phyloP scores from a whole-genome alignment of 2,888 invertebrate species.

The Thera britannica region DNA sequence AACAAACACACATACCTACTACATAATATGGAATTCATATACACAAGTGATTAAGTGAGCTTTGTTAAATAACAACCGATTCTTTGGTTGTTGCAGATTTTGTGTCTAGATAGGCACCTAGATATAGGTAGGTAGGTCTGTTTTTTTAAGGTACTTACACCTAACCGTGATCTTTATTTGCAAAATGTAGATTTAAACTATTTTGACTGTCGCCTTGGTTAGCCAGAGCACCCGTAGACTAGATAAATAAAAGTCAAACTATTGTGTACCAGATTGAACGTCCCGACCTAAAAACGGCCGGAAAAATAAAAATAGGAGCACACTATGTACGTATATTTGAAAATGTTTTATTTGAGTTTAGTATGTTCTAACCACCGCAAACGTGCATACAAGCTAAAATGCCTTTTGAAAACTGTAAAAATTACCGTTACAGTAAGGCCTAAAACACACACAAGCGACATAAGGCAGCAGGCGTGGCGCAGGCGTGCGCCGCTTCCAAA shows the following conservation, averaged over 20 bases:
- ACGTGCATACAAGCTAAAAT: too few relatives aligned
- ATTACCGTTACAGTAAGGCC: too few relatives aligned
- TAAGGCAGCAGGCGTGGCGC: too few relatives aligned
- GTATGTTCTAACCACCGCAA: too few relatives aligned
- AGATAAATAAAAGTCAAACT: constrained; percentile 55
- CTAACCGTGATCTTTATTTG: not conserved
- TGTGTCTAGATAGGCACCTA: not conserved
- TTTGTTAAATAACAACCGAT: constrained; percentile 50
- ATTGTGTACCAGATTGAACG: too few relatives aligned
- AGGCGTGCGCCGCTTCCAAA: too few relatives aligned
- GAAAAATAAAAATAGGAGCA: too few relatives aligned
- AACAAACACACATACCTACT: not conserved
- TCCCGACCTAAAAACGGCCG: too few relatives aligned
- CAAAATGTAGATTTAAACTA: not conserved
- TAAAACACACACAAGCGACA: too few relatives aligned
- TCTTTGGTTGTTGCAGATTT: constrained; percentile 59
- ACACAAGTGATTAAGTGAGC: constrained; percentile 8
- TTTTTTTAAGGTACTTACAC: not conserved
- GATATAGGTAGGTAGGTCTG: constrained; percentile 3
- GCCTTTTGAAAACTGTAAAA: too few relatives aligned
- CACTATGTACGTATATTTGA: too few relatives aligned
- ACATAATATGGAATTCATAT: constrained; percentile 9
- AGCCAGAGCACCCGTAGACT: constrained; percentile 76
- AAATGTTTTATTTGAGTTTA: too few relatives aligned
- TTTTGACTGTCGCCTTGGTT: constrained; percentile 52